Evolutionary conservation across 2,113 vertebrate species (phyloP), one percentile per base, ranked within the genome.

Genomic region (Eira barbara): DNA sequence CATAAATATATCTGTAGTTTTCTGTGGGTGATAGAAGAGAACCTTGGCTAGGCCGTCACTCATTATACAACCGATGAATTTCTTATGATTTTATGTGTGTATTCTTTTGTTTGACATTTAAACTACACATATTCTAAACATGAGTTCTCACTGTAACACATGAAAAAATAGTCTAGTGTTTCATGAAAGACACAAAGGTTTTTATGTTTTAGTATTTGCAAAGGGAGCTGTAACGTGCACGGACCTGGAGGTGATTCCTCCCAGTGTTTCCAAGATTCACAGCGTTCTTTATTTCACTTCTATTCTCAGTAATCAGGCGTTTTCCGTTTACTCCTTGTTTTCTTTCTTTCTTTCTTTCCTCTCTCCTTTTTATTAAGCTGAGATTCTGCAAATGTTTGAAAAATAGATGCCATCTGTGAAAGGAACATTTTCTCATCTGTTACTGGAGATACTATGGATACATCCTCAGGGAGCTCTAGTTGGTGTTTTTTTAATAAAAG

Each of bases 401-500:
- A 76, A 89, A 67, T 7, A 93, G 59, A 89, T 67, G 34, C 1
- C 34, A 6, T 78, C 34, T 83, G 0, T 86, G 13, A 89, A 84
- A 23, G 59, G 29, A 89, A 74, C 1, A 18, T 87, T 57, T 97
- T 93, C 67, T 91, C 34, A 80, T 76, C 34, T 63, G 31, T 89
- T 71, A 87, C 63, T 86, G 39, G 49, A 89, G 34, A 89, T 47
- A 49, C n/a, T 55, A 29, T 82, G 71, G 71, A 95, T 57, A 6
- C 23, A 29, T 82, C 47, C 81, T 88, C 34, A 89, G 49, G 52
- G 89, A 86, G 63, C 18, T 89, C 6, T 49, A 95, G 88, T 76
- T 79, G 39, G 20, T 95, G 13, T 73, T 94, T 55, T 89, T 88
- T 92, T 94, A 96, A 89, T 95, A 97, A 96, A 93, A 95, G 74